Base-by-base conservation (phyloP, 2,888 invertebrate genomes). In the Bursaphelenchus okinawaensis region DNA sequence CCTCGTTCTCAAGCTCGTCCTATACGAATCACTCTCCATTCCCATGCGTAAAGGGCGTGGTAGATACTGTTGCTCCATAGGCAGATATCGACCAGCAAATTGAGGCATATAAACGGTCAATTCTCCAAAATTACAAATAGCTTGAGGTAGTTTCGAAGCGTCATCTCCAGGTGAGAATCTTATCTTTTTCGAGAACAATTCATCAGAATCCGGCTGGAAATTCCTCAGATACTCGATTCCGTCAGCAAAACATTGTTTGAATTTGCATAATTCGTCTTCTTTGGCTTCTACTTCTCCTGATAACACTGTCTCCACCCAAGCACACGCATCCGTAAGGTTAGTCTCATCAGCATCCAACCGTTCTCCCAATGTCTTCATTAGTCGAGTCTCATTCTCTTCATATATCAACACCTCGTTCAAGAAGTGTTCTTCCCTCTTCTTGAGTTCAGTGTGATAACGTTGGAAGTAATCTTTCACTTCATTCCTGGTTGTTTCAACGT, bases 301-400 rank as follows among this genome's bases (percentile, higher is more conserved):
- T 20, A 73, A 56, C 16, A 66, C 76, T 16, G 76, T 92, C 84
- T 95, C 94, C 58, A 92, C 92, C 82, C 93, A 87, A 84, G 95
- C 94, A 86, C 94, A 94, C 85, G 95, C 96, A 83, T 93, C 93
- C 82, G 90, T 89, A 80, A 96, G 92, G 85, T 95, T 96, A 75
- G 90, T 89, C 83, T 94, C 90, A 86, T 98, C 96, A 83, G 90
- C 88, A 84, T 94, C 93, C 77, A 96, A 86, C 85, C 92, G 93
- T 84, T 92, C 92, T 85, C 93, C 92, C 60, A 94, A 87, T 73
- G 90, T 89, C 64, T 89, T 89, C 79, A 82, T 77, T 19, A 76
- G 56, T 77, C 91, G 88, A 79, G 91, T 87, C 86, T 96, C 96
- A 29, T 89, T 90, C 63, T 90, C 88, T 80, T 92, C 86, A 84